Percentiles rank a stretch among this genome's conserved stretches.
These are phyloP conservation scores for Drosophila kikkawai DNA, from an alignment of 1,140 invertebrate genomes.

Conservation along the genomic window DNA sequence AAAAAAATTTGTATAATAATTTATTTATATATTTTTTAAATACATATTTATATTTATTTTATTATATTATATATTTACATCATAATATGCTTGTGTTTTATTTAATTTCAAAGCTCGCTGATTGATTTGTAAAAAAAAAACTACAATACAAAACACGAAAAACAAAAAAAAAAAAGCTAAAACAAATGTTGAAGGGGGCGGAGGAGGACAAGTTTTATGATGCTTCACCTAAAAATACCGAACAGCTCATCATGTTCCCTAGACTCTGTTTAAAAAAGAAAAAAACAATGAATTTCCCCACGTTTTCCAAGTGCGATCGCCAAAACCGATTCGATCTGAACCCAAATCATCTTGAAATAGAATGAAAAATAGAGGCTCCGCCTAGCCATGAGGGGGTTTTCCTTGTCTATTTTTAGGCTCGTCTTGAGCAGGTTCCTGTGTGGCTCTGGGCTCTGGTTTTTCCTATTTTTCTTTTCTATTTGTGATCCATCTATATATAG, in stretches of 20 bases:
- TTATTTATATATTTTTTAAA: too few species aligned
- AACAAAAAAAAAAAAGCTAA: background rate
- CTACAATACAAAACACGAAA: background rate
- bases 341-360: constrained; percentile 19
- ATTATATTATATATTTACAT: background rate
- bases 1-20: too few species aligned
- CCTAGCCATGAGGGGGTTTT: constrained; percentile 4
- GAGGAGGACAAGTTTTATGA: constrained; percentile 21
- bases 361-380: background rate
- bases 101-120: background rate
- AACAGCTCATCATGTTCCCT: constrained; percentile 4
- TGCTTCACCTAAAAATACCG: constrained; percentile 48
- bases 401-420: constrained; percentile 33
- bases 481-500: constrained; percentile 39
- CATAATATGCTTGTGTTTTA: background rate
- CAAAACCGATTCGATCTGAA: constrained; percentile 8
- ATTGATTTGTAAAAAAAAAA: constrained; percentile 9
- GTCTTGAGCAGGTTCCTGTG: constrained; percentile 43
- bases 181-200: constrained; percentile 1
- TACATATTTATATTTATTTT: too few species aligned
- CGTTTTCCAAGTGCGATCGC: constrained; percentile 4
- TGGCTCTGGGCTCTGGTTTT: constrained; percentile 19
- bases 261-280: background rate
- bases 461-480: constrained; percentile 14
- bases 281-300: constrained; percentile 1